Evolutionary conservation across 2,113 vertebrate species (phyloP), one percentile per base, ranked within the genome.

Genomic region (Kryptolebias marmoratus): DNA sequence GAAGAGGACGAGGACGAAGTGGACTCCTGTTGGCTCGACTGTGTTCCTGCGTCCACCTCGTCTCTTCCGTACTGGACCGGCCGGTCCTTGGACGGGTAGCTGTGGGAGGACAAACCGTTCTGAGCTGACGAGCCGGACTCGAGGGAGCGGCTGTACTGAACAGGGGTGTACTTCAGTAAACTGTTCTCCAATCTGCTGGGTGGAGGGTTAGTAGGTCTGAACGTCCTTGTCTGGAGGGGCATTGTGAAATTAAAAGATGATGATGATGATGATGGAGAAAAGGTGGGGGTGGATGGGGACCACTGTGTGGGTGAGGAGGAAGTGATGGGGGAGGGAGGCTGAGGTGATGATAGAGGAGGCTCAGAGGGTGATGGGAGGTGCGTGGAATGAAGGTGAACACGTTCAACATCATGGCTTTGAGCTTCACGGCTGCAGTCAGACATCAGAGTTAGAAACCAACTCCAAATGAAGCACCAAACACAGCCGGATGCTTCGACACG

Each of bases 181-280:
- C 92, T 94, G 54, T 77, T 81, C 14, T 85, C 87, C n/a, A 94
- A 65, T 68, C 93, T 90, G 80, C 93, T 94, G 30, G 80, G 75
- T 6, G 86, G 84, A 81, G 71, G 89, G 22, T 80, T 89, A 36
- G 9, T 66, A 13, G 79, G 13, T 3, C 1, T 74, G 45, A 70
- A 76, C 0, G 82, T 85, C 70, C 83, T 82, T 12, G 77, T 18
- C n/a, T 71, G 87, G 52, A 48, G 31, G 15, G 69, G 64, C 39
- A 18, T 45, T 36, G 81, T 73, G 30, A 80, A 53, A 36, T 62
- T 82, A 28, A 47, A 7, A 2, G 64, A 73, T 60, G 73, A n/a
- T 32, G 69, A 44, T 56, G 78, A 52, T 44, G 60, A n/a, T 18
- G 45, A 16, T 11, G 58, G 4, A 12, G 68, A 45, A 32, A 47